Conservation (phyloP, 2,888 invertebrate genomes). For the Plebejus melissa region DNA sequence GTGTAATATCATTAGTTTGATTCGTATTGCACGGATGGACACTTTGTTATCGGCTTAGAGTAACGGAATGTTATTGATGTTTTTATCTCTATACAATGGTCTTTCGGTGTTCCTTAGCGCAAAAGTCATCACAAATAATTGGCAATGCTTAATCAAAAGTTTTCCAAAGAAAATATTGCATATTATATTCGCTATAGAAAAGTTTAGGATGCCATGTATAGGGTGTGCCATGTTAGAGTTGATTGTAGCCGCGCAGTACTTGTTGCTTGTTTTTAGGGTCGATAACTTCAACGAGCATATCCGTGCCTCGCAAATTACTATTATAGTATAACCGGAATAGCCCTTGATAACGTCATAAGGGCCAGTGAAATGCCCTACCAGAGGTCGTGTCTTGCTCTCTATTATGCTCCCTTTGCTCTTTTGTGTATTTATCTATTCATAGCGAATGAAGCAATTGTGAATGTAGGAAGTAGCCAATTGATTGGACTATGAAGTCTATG, state of each 20-base stretch:
- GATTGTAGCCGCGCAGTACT: background rate
- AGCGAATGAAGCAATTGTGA: constrained; percentile 62
- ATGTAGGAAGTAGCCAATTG: constrained; percentile 63
- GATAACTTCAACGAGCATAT: constrained; percentile 8
- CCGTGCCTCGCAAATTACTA: background rate
- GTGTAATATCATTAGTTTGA: constrained; percentile 51
- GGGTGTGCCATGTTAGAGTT: background rate
- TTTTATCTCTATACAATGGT: background rate
- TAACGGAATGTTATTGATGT: constrained; percentile 6
- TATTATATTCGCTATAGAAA: background rate
- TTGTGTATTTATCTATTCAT: constrained; percentile 65
- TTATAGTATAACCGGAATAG: constrained; percentile 4
- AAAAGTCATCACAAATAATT: constrained; percentile 6
- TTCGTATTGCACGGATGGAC: constrained; percentile 46
- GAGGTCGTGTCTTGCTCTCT: constrained; percentile 28
- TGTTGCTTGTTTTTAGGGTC: background rate
- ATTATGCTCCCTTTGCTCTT: constrained; percentile 48
- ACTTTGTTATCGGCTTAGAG: constrained; percentile 30
- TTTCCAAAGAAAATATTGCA: background rate
- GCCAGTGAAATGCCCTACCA: background rate
- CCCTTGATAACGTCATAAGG: constrained; percentile 6
- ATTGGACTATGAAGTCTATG: constrained; percentile 38
- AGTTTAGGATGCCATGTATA: background rate
- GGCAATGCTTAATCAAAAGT: background rate
- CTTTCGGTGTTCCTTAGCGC: background rate